Base-by-base conservation (phyloP, 2,888 invertebrate species). In the Drosophila nr. medialis region DNA sequence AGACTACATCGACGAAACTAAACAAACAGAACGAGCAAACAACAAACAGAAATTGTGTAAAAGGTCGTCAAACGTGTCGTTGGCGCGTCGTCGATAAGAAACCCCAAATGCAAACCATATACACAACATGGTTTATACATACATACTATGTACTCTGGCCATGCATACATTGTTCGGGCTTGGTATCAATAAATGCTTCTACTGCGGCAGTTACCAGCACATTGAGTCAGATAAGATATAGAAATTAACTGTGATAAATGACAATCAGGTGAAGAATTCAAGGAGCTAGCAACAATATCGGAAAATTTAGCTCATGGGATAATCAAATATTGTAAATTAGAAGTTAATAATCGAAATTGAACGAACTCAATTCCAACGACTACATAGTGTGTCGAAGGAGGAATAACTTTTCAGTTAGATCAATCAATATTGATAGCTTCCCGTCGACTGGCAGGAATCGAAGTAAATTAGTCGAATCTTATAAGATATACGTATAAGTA, bases 281-380 rank as follows among this genome's bases (percentile, higher is more conserved):
- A 64, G 69, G 72, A 81, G 84, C 64, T 73, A 64, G 77, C 71
- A 75, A 62, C 76, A 78, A 49, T 62, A 55, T 56, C 48, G 50
- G 49, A 34, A 61, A 69, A 69, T 66, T 66, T 58, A 29, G 24
- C 67, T 54, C 86, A 77, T 87, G 86, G 90, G 86, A 87, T 87
- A 87, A 86, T 77, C 84, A 90, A 87, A 90, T 81, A 90, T 77
- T 81, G 77, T 81, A 77, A 79, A 77, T 74, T 72, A 60, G 29
- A 69, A 63, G 55, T 56, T 55, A 42, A 24, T 29, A 51, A 24
- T 11, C 34, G 7, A 59, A 34, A 49, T 53, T 27, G 30, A 45
- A 64, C 48, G 34, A 27, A 40, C 21, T 36, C 15, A 13, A 30
- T 24, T 30, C 29, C 13, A 36, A n/a, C n/a, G 59, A 18, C 2